Percentiles rank a stretch among this genome's conserved stretches.
phyloP scores from a whole-genome alignment of 1,140 invertebrate genomes.

The Rhyzopertha dominica region DNA sequence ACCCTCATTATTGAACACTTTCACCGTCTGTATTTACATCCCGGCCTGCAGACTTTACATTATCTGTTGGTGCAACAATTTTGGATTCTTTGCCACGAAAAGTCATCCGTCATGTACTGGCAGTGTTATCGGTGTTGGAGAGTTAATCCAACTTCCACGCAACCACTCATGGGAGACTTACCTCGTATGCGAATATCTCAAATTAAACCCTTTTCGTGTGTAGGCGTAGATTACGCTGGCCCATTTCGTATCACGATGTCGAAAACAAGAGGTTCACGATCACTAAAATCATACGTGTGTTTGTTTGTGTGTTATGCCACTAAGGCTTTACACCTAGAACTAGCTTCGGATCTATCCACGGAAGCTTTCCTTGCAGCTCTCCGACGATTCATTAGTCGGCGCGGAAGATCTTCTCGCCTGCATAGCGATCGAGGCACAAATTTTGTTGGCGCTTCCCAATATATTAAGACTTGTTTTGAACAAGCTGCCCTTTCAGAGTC shows the following conservation, averaged over 20 bases:
- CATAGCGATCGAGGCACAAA: no score
- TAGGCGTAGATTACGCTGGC: constrained; percentile 30
- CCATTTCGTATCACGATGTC: constrained; percentile 23
- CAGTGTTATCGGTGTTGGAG: no score
- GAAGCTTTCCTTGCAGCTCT: constrained; percentile 4
- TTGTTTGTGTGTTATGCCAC: no score
- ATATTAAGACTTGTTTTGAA: no score
- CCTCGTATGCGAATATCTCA: constrained; percentile 1
- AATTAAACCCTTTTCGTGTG: constrained; percentile 5
- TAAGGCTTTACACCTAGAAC: no score
- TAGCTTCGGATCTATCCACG: no score
- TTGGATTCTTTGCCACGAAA: constrained; percentile 15
- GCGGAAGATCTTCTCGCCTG: no score
- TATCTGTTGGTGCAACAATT: constrained; percentile 14
- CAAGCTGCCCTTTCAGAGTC: no score
- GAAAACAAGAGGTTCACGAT: constrained; percentile 18
- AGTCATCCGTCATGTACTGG: constrained; percentile 10
- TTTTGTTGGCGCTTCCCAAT: no score
- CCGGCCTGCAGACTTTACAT: constrained; percentile 15
- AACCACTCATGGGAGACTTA: constrained; percentile 11
- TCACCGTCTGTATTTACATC: constrained; percentile 13
- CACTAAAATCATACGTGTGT: constrained; percentile 26
- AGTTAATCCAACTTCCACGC: background rate
- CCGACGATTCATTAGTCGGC: constrained; percentile 1
- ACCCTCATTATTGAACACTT: constrained; percentile 7